A percentile compares a stretch with the other conserved stretches of the same genome.
phyloP scores from a whole-genome alignment of 1,140 invertebrate genomes.

The Aricia agestis region DNA sequence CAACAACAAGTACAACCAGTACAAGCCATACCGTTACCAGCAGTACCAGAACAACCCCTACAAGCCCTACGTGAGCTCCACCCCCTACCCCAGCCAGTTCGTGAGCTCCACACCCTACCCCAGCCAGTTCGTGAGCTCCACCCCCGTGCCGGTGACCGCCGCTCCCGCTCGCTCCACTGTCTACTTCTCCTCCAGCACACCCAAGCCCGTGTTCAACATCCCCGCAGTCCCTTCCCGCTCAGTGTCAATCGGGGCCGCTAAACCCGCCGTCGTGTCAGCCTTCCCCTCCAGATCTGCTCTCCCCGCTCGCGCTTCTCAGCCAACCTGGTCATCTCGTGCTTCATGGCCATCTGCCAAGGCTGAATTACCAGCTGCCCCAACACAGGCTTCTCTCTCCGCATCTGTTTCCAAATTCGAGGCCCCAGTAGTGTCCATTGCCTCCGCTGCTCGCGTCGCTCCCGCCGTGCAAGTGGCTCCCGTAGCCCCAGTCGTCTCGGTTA shows the following conservation, averaged over 20 bases:
- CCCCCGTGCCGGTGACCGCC: slow-evolving; percentile 24
- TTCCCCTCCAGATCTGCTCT: neutral
- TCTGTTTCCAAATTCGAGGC: neutral
- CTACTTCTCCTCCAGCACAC: slow-evolving; percentile 12
- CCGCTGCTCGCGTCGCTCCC: neutral
- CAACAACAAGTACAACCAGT: slow-evolving; percentile 29
- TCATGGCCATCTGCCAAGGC: neutral
- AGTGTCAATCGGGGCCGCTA: neutral
- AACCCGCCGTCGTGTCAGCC: neutral
- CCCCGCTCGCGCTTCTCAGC: neutral
- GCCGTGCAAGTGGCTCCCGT: neutral
- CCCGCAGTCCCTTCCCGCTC: neutral
- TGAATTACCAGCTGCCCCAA: neutral
- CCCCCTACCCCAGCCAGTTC: slow-evolving; percentile 30
- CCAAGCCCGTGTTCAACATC: neutral
- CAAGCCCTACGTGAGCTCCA: slow-evolving; percentile 31
- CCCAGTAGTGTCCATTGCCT: neutral
- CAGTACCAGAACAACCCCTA: slow-evolving; percentile 25
- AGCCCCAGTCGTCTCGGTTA: neutral
- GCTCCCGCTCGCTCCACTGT: slow-evolving; percentile 20
- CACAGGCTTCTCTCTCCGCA: neutral
- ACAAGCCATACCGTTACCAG: slow-evolving; percentile 25
- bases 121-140: slow-evolving; percentile 27
- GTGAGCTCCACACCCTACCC: slow-evolving; percentile 28
- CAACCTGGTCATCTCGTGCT: neutral